Percentiles rank a stretch among this genome's conserved stretches.
Conservation (phyloP, 2,888 invertebrate species). For the Sipha maydis region DNA sequence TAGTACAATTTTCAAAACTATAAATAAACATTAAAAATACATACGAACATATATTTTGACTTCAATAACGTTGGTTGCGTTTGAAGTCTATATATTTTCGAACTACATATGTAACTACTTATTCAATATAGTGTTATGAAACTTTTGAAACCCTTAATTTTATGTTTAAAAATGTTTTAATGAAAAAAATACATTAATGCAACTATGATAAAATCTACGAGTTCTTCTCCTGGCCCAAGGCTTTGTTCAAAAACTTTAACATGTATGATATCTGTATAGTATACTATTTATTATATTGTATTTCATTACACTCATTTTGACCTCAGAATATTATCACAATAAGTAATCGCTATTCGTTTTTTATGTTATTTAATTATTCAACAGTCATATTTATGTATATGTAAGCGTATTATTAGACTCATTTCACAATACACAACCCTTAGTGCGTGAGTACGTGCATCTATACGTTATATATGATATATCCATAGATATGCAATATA, state of each 20-base stretch:
- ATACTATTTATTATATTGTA: neutral
- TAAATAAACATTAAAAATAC: too few species aligned
- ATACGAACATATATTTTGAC: too few species aligned
- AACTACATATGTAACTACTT: too few species aligned
- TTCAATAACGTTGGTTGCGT: too few species aligned
- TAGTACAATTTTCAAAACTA: too few species aligned
- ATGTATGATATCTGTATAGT: neutral
- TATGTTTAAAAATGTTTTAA: too few species aligned
- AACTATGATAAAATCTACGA: too few species aligned
- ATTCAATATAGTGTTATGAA: too few species aligned
- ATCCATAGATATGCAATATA: neutral
- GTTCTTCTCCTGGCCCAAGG: too few species aligned
- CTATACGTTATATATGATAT: neutral
- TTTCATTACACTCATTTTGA: neutral
- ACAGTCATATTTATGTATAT: neutral
- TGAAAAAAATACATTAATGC: too few species aligned
- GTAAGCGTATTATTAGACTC: neutral
- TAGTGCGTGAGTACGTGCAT: neutral
- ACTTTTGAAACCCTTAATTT: too few species aligned
- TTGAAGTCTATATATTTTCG: too few species aligned
- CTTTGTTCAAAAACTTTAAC: neutral
- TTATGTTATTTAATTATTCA: neutral
- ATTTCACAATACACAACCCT: constrained; percentile 4
- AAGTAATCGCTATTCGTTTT: constrained; percentile 9
- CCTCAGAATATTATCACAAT: neutral